Evolutionary conservation across 2,888 invertebrate genomes (phyloP), one percentile per base, ranked within the genome.

Genomic region (Mellilla xanthometata): DNA sequence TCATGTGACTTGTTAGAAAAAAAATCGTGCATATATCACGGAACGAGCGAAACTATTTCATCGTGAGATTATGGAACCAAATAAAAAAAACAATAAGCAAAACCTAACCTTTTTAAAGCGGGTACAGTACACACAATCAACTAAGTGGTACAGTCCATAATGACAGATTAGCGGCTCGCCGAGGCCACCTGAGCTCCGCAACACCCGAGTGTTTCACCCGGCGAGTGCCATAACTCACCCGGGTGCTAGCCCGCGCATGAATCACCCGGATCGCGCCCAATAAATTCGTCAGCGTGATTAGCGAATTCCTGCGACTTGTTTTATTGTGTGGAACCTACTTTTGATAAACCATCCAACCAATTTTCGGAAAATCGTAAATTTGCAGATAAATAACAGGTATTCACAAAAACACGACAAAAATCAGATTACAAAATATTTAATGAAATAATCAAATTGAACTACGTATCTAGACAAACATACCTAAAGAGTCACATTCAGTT

Each of bases 241-340:
- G 52, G 39, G 39, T 22, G 36, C 32, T 28, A 32, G 43, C 35
- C 60, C 65, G 62, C 65, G 65, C 62, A 68, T 81, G 80, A 81
- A 72, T 82, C 80, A 76, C 73, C 69, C 69, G 71, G 76, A 76
- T 77, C 76, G 73, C 64, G 60, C 58, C 77, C 85, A 75, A 87
- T 87, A 87, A 87, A 87, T 87, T 87, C 86, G 67, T 87, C 86
- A 86, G 65, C 50, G 76, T 81, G 81, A 86, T 84, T 84, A 82
- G 75, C 68, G 57, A 54, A 33, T 31, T 12, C 28, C 7, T 9
- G 13, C 39, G 42, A 31, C 39, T 48, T 47, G 49, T 45, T 34
- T 46, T 19, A 47, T 51, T 49, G 41, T 59, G 49, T 61, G 68
- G 66, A 70, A 44, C 42, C 34, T 2, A 19, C 39, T 44, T 42